Evolutionary conservation across 37 sponge, comb jelly and placozoan species (phyloP).

Genomic region (Bolinopsis microptera): DNA sequence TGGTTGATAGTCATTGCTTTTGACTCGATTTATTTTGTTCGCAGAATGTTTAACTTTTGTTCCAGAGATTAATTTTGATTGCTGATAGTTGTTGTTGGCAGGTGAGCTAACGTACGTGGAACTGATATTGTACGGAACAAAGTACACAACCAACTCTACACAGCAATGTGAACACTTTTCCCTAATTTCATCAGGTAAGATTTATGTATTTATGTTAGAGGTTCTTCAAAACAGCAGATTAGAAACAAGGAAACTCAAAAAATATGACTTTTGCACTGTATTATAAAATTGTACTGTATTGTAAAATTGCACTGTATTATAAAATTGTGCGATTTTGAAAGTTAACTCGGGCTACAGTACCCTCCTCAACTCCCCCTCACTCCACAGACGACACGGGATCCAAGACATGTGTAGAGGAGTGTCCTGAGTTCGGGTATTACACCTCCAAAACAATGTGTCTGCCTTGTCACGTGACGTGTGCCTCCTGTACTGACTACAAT

Average conservation of each 20-base stretch:
- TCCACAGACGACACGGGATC: neutral
- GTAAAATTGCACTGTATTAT: no score
- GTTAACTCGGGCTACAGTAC: no score
- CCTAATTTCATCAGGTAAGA: neutral
- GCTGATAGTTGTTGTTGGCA: neutral
- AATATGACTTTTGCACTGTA: no score
- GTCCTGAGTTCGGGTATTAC: slow-evolving; percentile 4
- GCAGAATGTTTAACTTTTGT: no score
- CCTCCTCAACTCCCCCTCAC: no score
- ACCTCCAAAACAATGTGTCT: neutral
- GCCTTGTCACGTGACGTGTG: slow-evolving; percentile 7
- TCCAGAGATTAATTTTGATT: neutral
- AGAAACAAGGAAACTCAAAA: no score
- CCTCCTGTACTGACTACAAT: slow-evolving; percentile 12
- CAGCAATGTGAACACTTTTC: neutral
- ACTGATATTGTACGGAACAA: slow-evolving; percentile 12
- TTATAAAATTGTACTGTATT: no score
- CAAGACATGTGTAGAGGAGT: neutral
- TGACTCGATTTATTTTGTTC: no score
- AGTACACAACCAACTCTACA: slow-evolving; percentile 10
- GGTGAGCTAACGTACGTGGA: slow-evolving; percentile 14
- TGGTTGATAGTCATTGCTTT: no score
- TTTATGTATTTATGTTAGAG: neutral
- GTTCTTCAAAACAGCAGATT: no score
- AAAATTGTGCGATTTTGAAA: no score